Evolutionary conservation across 2,797 vertebrate genomes (phyloP).

Genomic region (Jordanella pulchra): DNA sequence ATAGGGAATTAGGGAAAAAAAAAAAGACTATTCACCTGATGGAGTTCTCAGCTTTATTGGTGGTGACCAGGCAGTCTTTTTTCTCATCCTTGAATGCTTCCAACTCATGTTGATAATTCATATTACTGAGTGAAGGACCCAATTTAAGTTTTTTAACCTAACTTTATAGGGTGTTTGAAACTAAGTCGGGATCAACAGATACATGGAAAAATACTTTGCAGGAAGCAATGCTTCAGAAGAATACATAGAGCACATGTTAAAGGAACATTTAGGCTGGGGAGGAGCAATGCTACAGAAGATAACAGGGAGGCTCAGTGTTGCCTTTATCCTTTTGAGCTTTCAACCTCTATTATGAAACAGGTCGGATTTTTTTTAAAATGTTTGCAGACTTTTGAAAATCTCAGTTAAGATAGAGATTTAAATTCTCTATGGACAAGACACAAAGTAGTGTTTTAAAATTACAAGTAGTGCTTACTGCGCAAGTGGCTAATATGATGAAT

Average conservation of each 20-base stretch:
- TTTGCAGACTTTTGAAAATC: neutral
- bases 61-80: neutral
- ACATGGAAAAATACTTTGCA: neutral
- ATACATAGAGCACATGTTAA: neutral
- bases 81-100: no score
- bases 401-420: neutral
- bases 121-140: neutral
- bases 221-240: neutral
- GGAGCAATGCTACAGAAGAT: neutral
- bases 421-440: neutral
- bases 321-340: neutral
- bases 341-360: neutral
- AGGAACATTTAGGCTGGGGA: neutral
- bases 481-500: neutral
- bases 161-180: neutral
- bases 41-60: neutral
- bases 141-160: neutral
- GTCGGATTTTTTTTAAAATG: neutral
- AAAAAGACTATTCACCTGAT: neutral
- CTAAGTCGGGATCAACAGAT: neutral
- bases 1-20: neutral
- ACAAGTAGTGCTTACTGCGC: neutral
- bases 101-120: neutral
- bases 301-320: no score
- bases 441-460: neutral